These are phyloP conservation scores for Sturmia bella DNA, from an alignment of 2,888 invertebrate genomes.

Conservation along the genomic window DNA sequence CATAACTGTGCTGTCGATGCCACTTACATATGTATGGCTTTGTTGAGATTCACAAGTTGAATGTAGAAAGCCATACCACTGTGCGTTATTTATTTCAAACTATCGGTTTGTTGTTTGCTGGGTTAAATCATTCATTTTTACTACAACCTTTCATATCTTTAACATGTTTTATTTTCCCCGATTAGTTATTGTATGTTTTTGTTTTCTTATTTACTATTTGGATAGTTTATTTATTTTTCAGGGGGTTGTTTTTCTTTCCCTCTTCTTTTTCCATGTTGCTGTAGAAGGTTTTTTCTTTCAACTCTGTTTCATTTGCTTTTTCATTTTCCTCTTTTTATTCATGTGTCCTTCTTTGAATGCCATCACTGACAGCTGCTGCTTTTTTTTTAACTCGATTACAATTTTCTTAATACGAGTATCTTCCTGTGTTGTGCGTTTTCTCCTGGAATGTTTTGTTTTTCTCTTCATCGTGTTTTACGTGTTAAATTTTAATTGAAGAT, in stretches of 20 bases:
- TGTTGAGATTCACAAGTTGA: too few relatives aligned
- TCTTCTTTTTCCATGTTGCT: not conserved
- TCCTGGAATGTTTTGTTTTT: constrained; percentile 1
- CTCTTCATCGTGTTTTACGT: constrained; percentile 11
- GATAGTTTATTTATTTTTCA: not conserved
- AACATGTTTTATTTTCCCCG: not conserved
- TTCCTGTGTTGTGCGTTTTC: constrained; percentile 5
- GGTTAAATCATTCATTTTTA: too few relatives aligned
- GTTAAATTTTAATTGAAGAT: constrained; percentile 47
- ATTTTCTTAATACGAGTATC: constrained; percentile 13
- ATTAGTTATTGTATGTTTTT: not conserved
- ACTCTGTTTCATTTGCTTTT: not conserved
- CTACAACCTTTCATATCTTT: too few relatives aligned
- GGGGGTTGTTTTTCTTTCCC: constrained; percentile 37
- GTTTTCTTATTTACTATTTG: not conserved
- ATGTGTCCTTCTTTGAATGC: constrained; percentile 45
- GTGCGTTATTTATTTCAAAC: too few relatives aligned
- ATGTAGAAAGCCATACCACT: too few relatives aligned
- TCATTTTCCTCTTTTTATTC: not conserved
- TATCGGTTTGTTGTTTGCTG: too few relatives aligned
- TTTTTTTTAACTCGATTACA: constrained; percentile 32
- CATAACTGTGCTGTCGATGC: too few relatives aligned
- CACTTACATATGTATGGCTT: too few relatives aligned
- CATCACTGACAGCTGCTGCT: constrained; percentile 42
- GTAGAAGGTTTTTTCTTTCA: not conserved